Conservation (phyloP, 2,113 vertebrate species). For the Odontesthes bonariensis region DNA sequence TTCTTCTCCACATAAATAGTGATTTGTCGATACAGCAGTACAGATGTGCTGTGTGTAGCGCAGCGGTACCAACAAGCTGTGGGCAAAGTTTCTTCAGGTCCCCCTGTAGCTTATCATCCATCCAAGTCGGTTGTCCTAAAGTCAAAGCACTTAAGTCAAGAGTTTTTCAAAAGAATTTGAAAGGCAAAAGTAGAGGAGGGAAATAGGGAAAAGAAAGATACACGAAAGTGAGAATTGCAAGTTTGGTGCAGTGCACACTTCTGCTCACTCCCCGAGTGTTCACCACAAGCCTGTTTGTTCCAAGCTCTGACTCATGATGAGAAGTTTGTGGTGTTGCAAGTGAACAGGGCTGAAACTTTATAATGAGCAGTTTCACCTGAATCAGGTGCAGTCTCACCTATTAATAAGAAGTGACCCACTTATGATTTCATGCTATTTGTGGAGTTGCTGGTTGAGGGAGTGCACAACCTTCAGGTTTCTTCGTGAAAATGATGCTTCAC, state of each 20-base stretch:
- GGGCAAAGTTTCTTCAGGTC: neutral
- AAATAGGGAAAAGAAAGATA: neutral
- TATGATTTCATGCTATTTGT: conserved; percentile 45
- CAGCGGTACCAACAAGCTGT: neutral
- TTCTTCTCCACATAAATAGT: neutral
- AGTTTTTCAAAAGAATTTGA: neutral
- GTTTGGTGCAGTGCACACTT: conserved; percentile 9
- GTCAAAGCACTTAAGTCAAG: neutral
- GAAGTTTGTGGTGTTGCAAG: conserved; percentile 51
- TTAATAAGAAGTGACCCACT: conserved; percentile 67
- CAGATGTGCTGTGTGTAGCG: neutral
- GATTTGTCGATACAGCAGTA: neutral
- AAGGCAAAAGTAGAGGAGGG: neutral
- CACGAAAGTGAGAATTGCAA: conserved; percentile 8
- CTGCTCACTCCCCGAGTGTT: conserved; percentile 1
- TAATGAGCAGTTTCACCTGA: conserved; percentile 68
- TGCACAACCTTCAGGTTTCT: conserved; percentile 36
- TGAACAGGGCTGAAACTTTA: conserved; percentile 55
- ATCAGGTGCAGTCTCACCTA: conserved; percentile 55
- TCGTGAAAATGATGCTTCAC: conserved; percentile 22
- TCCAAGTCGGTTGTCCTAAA: neutral
- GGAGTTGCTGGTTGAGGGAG: conserved; percentile 20
- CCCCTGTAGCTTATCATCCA: neutral
- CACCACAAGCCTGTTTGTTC: conserved; percentile 43
- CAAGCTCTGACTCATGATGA: conserved; percentile 42